These are phyloP conservation scores for Drosophila stalkeri DNA, from an alignment of 2,888 invertebrate genomes.

Conservation along the genomic window DNA sequence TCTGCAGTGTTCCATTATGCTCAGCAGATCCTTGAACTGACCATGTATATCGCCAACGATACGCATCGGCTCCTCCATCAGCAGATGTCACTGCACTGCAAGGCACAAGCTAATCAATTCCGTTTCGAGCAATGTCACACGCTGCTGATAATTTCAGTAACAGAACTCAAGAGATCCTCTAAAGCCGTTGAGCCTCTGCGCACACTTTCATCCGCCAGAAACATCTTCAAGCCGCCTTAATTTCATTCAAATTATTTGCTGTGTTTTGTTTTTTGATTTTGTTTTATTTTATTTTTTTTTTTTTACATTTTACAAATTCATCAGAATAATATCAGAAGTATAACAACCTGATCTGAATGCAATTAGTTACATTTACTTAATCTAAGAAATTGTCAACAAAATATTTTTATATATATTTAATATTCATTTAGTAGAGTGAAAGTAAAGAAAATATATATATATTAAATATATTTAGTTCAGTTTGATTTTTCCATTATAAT, in stretches of 20 bases:
- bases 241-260: not conserved
- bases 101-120: slow-evolving; percentile 29
- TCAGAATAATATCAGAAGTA: too few relatives aligned
- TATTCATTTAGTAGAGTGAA: too few relatives aligned
- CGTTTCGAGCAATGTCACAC: slow-evolving; percentile 20
- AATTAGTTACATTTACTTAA: too few relatives aligned
- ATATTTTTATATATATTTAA: too few relatives aligned
- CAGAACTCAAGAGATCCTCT: not conserved
- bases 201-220: not conserved
- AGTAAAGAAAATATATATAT: too few relatives aligned
- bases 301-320: too few relatives aligned
- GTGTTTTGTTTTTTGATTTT: not conserved
- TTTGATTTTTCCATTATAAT: too few relatives aligned
- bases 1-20: slow-evolving; percentile 27
- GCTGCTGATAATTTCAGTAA: slow-evolving; percentile 25
- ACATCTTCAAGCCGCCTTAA: not conserved
- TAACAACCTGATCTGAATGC: too few relatives aligned
- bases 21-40: slow-evolving; percentile 45
- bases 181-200: not conserved
- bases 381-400: too few relatives aligned
- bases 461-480: too few relatives aligned
- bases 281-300: not conserved
- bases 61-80: slow-evolving; percentile 37
- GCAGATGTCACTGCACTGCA: slow-evolving; percentile 20
- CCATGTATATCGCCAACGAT: slow-evolving; percentile 53